Evolutionary conservation across 2,797 vertebrate genomes (phyloP), one percentile per base, ranked within the genome.

Genomic region (Fistularia tabacaria): DNA sequence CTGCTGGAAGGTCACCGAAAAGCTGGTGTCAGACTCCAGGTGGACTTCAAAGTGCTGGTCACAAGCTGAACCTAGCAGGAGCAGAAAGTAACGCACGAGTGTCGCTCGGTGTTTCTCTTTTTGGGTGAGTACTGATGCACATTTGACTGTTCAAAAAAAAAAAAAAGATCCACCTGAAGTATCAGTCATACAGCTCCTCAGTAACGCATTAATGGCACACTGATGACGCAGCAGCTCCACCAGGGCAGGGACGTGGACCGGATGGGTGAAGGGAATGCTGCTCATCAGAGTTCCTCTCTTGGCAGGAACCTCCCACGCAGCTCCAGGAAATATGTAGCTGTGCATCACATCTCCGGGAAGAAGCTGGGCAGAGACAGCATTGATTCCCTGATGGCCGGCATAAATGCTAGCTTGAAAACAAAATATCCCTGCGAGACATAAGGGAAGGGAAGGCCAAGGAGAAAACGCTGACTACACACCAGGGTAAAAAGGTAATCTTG

Each of bases 151-250:
- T 25, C 5, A 5, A 25, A 25, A 25, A 25, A 25, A 25, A 25
- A 3, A 25, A 25, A 25, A 25, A 25, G n/a, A 46, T 12, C 7
- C 36, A 92, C 92, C 90, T 83, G 80, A 54, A 14, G 57, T 36
- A 43, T 42, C 38, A 3, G 51, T 14, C 36, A 92, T 51, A 15
- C 92, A 93, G 88, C 92, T 95, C 47, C 71, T 80, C 63, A 95
- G 81, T 46, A 96, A 85, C 7, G 81, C 77, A 78, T 93, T 95
- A 25, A 87, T 76, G 15, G 68, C 77, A 49, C 89, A 80, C 80
- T 95, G 94, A 58, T 90, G 90, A 2, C 92, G 87, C 38, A 96
- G 89, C 69, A 92, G 57, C 59, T 91, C 85, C 83, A 94, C 82
- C 11, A 94, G 6, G 0, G 57, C 56, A 3, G 92, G 87, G 46